A percentile compares a stretch with the other conserved stretches of the same genome.
Evolutionary conservation across 2,113 vertebrate genomes (phyloP).

Genomic region (Kryptolebias marmoratus): DNA sequence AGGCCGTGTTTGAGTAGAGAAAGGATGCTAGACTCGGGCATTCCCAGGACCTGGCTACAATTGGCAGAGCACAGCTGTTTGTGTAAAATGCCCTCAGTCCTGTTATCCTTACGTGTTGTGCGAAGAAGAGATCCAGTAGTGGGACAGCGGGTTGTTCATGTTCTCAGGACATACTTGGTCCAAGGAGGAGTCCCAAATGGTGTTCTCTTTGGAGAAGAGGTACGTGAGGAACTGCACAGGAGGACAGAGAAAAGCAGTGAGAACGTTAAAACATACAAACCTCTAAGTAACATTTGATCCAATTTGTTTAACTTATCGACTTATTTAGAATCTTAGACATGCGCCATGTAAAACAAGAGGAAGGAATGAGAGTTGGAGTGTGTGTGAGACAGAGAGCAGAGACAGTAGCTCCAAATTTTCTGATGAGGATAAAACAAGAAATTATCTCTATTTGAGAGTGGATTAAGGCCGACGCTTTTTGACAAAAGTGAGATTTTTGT

Average conservation of each 20-base stretch:
- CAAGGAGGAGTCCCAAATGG: slow-evolving; percentile 90
- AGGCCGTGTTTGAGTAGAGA: slow-evolving; percentile 18
- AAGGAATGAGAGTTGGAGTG: too few species aligned
- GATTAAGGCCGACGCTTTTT: too few species aligned
- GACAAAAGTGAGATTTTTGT: too few species aligned
- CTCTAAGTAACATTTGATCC: background rate
- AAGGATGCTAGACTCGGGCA: background rate
- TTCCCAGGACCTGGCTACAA: slow-evolving; percentile 28
- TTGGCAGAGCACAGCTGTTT: background rate
- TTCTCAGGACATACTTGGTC: slow-evolving; percentile 89
- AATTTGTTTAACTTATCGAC: background rate
- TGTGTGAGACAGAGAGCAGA: too few species aligned
- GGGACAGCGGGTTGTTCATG: slow-evolving; percentile 97
- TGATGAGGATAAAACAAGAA: too few species aligned
- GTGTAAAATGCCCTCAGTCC: background rate
- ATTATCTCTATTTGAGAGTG: too few species aligned
- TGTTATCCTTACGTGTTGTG: slow-evolving; percentile 93
- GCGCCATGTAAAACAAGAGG: background rate
- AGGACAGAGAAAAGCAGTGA: background rate
- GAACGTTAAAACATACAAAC: background rate
- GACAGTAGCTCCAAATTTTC: too few species aligned
- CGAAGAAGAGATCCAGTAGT: slow-evolving; percentile 99
- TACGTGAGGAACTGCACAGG: slow-evolving; percentile 90
- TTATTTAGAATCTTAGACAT: too few species aligned
- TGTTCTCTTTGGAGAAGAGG: slow-evolving; percentile 99